Percentiles rank a stretch among this genome's conserved stretches.
These are phyloP conservation scores for Dendronephthya gigantea DNA, from an alignment of 64 coral and sea anemone genomes.

Conservation along the genomic window DNA sequence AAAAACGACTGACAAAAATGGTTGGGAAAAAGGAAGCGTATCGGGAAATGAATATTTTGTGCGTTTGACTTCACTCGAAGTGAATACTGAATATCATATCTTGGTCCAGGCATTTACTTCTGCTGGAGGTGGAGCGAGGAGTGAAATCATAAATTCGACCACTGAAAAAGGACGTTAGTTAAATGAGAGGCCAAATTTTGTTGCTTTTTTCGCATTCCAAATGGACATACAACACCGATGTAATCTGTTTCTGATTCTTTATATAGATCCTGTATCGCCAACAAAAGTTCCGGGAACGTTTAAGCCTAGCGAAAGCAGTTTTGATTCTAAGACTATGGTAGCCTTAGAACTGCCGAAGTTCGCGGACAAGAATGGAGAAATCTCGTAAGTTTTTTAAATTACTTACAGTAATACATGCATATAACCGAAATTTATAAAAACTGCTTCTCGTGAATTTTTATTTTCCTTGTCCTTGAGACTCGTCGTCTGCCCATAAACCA, in stretches of 20 bases:
- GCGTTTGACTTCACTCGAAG: neutral
- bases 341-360: neutral
- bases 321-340: neutral
- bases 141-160: neutral
- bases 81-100: neutral
- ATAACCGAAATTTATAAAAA: neutral
- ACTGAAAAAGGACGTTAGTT: neutral
- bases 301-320: neutral
- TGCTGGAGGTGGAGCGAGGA: neutral
- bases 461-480: neutral
- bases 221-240: too few relatives aligned
- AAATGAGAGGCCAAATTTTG: too few relatives aligned
- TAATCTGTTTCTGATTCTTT: neutral
- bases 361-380: neutral
- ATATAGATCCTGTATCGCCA: neutral
- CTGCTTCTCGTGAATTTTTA: neutral
- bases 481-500: too few relatives aligned
- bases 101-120: neutral
- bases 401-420: too few relatives aligned
- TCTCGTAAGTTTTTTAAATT: neutral
- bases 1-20: neutral
- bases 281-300: neutral
- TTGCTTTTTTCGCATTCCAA: too few relatives aligned
- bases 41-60: neutral
- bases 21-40: neutral